Percentiles rank a stretch among this genome's conserved stretches.
These are phyloP conservation scores for Dendrolimus punctatus DNA, from an alignment of 1,140 invertebrate species.

Conservation along the genomic window DNA sequence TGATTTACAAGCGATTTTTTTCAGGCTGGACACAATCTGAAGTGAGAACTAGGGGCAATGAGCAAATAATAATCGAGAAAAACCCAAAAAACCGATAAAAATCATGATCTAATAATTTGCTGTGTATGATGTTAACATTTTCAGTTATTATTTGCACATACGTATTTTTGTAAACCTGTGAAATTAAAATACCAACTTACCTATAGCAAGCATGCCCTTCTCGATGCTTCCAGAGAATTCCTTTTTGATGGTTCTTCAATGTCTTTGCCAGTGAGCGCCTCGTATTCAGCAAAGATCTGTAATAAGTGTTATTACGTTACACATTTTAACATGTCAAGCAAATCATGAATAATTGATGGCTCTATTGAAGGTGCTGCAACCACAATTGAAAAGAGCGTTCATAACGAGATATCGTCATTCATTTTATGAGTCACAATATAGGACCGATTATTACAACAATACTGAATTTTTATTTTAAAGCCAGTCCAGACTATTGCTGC, in stretches of 20 bases:
- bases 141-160: background rate
- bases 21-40: too few relatives aligned
- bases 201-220: conserved; percentile 88
- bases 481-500: too few relatives aligned
- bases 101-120: too few relatives aligned
- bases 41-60: too few relatives aligned
- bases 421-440: conserved; percentile 11
- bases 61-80: too few relatives aligned
- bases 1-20: too few relatives aligned
- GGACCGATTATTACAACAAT: background rate
- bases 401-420: conserved; percentile 1
- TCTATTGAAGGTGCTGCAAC: conserved; percentile 5
- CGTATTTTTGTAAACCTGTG: too few relatives aligned
- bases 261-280: conserved; percentile 81
- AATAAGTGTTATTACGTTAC: conserved; percentile 16
- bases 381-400: conserved; percentile 9
- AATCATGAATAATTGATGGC: conserved; percentile 19
- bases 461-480: too few relatives aligned
- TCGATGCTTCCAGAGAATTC: conserved; percentile 92
- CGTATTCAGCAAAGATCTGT: conserved; percentile 86
- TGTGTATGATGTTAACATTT: background rate
- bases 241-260: conserved; percentile 89
- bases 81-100: too few relatives aligned
- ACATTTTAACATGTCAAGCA: conserved; percentile 9
- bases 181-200: conserved; percentile 67